These are phyloP conservation scores for Psilanteris sp. DNA, from an alignment of 1,140 invertebrate species.

Conservation along the genomic window DNA sequence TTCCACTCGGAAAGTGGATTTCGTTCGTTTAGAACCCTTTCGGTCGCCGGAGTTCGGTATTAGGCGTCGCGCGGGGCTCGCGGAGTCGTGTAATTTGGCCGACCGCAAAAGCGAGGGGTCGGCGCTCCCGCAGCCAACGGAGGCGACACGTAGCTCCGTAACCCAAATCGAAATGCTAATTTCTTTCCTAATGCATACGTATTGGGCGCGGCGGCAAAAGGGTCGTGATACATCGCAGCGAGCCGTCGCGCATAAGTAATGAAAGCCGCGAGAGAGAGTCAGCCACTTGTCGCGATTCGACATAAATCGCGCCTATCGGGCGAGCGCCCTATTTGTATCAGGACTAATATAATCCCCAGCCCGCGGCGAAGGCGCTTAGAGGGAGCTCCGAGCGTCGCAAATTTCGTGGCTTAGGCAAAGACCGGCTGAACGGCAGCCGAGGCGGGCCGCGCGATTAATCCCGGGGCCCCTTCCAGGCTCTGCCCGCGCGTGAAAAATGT, in stretches of 20 bases:
- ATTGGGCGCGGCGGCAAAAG: constrained; percentile 29
- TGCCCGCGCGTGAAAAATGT: constrained; percentile 39
- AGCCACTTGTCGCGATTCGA: constrained; percentile 36
- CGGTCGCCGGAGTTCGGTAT: constrained; percentile 61
- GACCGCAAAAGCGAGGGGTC: constrained; percentile 60
- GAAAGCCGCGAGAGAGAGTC: constrained; percentile 12
- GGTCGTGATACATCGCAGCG: constrained; percentile 5
- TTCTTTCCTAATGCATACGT: constrained; percentile 53
- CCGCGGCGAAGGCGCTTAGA: constrained; percentile 23
- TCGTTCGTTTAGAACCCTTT: constrained; percentile 53
- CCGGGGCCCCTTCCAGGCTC: not conserved
- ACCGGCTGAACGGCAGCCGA: not conserved
- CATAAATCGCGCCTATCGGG: constrained; percentile 46
- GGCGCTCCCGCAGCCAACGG: too few relatives aligned
- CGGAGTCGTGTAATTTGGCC: constrained; percentile 59
- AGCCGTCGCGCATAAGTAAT: constrained; percentile 35
- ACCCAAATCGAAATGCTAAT: constrained; percentile 63
- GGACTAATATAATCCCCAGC: constrained; percentile 38
- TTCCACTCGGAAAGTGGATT: constrained; percentile 40
- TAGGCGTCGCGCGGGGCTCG: constrained; percentile 11
- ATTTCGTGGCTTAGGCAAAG: constrained; percentile 20
- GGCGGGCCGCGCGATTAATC: constrained; percentile 36
- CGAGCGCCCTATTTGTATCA: constrained; percentile 55
- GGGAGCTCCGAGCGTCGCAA: constrained; percentile 13
- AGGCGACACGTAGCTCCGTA: constrained; percentile 33